Evolutionary conservation across 2,113 vertebrate species (phyloP), one percentile per base, ranked within the genome.

Genomic region (Nibea albiflora): DNA sequence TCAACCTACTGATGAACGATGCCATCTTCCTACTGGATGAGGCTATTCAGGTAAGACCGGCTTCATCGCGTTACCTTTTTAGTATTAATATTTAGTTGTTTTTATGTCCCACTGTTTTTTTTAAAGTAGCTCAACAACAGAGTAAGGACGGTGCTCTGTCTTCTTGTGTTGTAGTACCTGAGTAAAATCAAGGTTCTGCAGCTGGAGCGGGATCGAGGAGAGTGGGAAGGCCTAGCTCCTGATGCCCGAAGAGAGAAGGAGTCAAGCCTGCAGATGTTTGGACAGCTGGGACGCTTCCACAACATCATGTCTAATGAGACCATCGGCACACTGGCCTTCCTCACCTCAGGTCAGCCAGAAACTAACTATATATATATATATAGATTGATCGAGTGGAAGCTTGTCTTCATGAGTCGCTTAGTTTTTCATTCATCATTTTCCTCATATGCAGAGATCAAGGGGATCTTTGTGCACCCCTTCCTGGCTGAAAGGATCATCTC

Each of bases 301-400:
- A 99, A 99, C 88, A 99, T 99, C 89, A 99, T 99, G 98, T 99
- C 98, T 57, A 99, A 99, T 1, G 98, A 99, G 91, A 99, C 98
- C 62, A 99, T 99, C 1, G 97, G 98, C 78, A 99, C 98, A 0
- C 95, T 99, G 91, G 95, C 97, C 82, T 99, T 99, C 92, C 96
- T 99, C 64, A 99, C 98, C 66, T 99, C 97, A 71, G 98, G 98
- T 99, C 88, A 93, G 93, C 39, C 12, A 65, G 28, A 61, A 62
- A 62, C 35, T 39, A 31, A 4, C 4, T 31, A 31, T 31, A 7
- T 65, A 61, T 28, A 11, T 20, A 47, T 71, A 8, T 65, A 61
- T 28, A 11, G 19, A 63, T 78, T 5, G n/a, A 44, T 24, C 3
- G 69, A 58, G 57, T 78, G 20, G 28, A 64, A 11, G 39, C 16